Conservation (phyloP, 2,888 invertebrate genomes). For the Copidosoma aretas region DNA sequence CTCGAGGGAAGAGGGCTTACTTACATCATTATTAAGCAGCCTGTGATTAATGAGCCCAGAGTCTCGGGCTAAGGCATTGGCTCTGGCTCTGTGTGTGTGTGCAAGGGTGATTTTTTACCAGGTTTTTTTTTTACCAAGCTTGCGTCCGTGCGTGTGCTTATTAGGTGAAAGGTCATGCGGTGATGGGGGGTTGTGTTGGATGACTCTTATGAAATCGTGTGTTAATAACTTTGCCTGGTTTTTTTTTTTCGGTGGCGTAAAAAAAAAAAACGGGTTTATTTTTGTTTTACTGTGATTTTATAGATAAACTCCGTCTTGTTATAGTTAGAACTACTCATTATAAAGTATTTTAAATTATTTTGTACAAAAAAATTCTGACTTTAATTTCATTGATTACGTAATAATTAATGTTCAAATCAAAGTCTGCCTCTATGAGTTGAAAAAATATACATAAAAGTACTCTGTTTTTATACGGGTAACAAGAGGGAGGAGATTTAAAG, state of each 20-base stretch:
- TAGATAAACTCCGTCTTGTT: too few species aligned
- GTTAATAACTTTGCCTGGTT: too few species aligned
- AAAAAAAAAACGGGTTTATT: too few species aligned
- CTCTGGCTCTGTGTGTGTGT: constrained; percentile 12
- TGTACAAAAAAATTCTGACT: constrained; percentile 14
- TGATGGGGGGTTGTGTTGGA: background rate
- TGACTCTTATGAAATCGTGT: background rate
- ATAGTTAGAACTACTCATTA: too few species aligned
- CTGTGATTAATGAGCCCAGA: constrained; percentile 38
- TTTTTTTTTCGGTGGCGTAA: too few species aligned
- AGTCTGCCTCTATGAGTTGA: background rate
- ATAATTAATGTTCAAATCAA: background rate
- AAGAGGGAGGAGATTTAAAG: constrained; percentile 13
- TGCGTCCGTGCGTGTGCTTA: background rate
- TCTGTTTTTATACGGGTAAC: constrained; percentile 24
- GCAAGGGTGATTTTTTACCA: background rate
- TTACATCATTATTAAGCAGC: constrained; percentile 41
- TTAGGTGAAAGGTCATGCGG: background rate
- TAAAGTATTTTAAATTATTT: background rate
- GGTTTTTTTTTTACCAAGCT: background rate
- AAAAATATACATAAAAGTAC: background rate
- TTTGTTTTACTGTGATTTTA: too few species aligned
- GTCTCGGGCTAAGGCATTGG: background rate
- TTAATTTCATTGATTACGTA: too few species aligned
- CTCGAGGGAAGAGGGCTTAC: constrained; percentile 30